Base-by-base conservation (phyloP, 2,888 invertebrate species). In the Kuschelorhynchus macadamiae region DNA sequence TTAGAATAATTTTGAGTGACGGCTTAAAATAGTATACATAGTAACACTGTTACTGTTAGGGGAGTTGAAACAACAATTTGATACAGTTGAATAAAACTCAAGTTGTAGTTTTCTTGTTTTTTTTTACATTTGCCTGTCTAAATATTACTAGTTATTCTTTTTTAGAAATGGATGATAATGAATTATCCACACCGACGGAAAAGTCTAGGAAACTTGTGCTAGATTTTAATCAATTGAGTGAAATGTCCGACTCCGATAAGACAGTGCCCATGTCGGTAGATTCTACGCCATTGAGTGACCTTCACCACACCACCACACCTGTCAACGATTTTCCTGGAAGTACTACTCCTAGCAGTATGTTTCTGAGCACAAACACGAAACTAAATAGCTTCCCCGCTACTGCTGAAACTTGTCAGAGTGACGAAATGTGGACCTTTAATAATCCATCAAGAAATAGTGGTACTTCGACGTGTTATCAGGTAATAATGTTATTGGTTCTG, bases 391-490 rank as follows among this genome's bases (percentile, higher is more conserved):
- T 71, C 20, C 77, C 78, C 1, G 74, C 68, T 18, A 83, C 81
- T 0, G 85, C 85, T 0, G 79, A 85, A 18, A 85, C 86, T 46
- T 85, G 85, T 72, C 79, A 85, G n/a, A 77, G 86, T 44, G 86
- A 87, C 2, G 65, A 61, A 68, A 86, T 86, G 21, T 62, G 57
- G 42, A 57, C 39, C 21, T 59, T 68, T 52, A 30, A 32, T 20
- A 49, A 30, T 47, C 16, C 46, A 25, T 36, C 39, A 0, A 60
- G 41, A 36, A 21, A 14, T 11, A 44, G 56, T 46, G 11, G n/a
- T 16, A 50, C 49, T 17, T 60, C 30, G n/a, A 9, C 17, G 14
- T 68, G 33, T 47, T 52, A 68, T 57, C 60, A 69, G 44, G 60
- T 63, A 67, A 32, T 4, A 36, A 36, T 7, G 2, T 30, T 33